phyloP scores from a whole-genome alignment of 2,888 invertebrate genomes.

The Xylota sylvarum region DNA sequence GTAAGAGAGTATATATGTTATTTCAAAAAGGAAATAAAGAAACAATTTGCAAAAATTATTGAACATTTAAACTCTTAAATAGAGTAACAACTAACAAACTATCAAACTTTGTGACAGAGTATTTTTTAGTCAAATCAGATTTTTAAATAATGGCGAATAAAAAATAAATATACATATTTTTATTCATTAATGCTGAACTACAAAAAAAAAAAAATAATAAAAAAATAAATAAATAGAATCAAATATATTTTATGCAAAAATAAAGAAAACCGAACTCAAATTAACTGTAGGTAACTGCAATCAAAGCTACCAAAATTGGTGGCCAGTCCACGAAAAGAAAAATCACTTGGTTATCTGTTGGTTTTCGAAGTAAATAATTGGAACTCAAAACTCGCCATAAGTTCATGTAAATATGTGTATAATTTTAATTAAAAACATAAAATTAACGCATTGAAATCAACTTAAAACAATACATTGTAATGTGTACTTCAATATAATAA shows the following conservation, averaged over 20 bases:
- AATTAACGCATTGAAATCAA: slow-evolving; percentile 43
- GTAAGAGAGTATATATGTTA: neutral
- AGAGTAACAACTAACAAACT: slow-evolving; percentile 5
- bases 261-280: neutral
- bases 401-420: slow-evolving; percentile 74
- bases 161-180: neutral
- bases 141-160: slow-evolving; percentile 45
- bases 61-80: neutral
- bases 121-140: neutral
- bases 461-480: slow-evolving; percentile 19
- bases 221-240: slow-evolving; percentile 24
- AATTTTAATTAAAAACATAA: slow-evolving; percentile 52
- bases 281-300: neutral
- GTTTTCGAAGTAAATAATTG: slow-evolving; percentile 68
- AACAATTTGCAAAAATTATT: neutral
- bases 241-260: slow-evolving; percentile 33
- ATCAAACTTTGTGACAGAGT: slow-evolving; percentile 12
- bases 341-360: slow-evolving; percentile 39
- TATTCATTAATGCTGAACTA: slow-evolving; percentile 22
- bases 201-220: slow-evolving; percentile 8
- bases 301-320: neutral
- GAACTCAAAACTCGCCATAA: slow-evolving; percentile 76
- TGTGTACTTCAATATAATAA: neutral
- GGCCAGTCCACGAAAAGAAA: neutral
- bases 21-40: neutral